These are phyloP conservation scores for Buceros bicornis DNA, from an alignment of 2,797 vertebrate species.

Conservation along the genomic window DNA sequence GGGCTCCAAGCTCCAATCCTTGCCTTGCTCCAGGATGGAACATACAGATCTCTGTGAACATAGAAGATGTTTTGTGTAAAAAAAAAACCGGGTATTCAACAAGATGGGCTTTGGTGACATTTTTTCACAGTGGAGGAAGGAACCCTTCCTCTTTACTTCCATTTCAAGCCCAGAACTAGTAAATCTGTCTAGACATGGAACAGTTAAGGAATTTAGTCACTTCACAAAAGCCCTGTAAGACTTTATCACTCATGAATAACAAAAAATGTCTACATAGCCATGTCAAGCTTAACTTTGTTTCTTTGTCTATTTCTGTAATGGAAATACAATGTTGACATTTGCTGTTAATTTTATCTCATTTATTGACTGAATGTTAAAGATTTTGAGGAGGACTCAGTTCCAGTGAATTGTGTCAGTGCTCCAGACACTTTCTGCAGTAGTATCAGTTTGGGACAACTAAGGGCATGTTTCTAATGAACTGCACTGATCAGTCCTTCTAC, in stretches of 20 bases:
- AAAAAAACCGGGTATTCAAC: neutral
- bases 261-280: neutral
- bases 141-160: neutral
- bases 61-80: fast-evolving
- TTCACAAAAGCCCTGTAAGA: neutral
- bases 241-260: neutral
- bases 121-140: neutral
- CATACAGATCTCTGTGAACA: neutral
- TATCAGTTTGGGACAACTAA: neutral
- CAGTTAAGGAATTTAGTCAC: neutral
- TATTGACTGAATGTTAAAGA: conserved; percentile 17
- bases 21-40: neutral
- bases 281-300: neutral
- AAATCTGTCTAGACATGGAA: neutral
- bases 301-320: neutral
- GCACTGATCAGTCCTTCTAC: neutral
- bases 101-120: neutral
- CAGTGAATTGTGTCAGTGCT: neutral
- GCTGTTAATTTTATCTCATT: neutral
- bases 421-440: neutral
- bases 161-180: neutral
- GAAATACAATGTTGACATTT: neutral
- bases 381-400: neutral
- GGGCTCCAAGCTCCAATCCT: neutral
- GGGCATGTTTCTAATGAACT: neutral